Conservation (phyloP, 2,113 vertebrate species). For the Australoheros scitulus region DNA sequence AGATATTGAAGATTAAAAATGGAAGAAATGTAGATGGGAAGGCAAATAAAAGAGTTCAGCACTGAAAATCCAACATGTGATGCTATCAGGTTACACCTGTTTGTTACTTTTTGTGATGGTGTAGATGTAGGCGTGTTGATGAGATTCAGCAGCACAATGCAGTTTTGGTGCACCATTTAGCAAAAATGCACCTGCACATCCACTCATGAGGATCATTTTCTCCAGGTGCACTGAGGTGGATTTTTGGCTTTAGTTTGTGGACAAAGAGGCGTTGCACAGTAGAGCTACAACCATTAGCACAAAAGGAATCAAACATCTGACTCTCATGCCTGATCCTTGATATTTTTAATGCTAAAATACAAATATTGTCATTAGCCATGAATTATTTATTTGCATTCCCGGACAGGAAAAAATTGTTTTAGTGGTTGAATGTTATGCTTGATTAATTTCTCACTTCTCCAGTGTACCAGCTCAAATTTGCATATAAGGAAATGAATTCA, state of each 20-base stretch:
- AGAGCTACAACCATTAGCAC: neutral
- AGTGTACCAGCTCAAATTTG: neutral
- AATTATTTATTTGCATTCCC: neutral
- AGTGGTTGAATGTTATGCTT: neutral
- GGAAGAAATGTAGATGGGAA: neutral
- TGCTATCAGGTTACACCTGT: constrained; percentile 9
- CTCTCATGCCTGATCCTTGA: neutral
- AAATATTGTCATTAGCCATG: neutral
- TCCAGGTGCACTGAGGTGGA: neutral
- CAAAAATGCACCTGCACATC: neutral
- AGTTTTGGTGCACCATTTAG: neutral
- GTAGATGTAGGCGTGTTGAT: neutral
- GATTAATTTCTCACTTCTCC: neutral
- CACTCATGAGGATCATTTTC: neutral
- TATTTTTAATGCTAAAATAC: neutral
- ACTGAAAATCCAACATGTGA: neutral
- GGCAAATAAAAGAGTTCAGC: neutral
- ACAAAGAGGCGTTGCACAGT: neutral
- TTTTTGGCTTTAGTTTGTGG: neutral
- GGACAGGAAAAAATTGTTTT: neutral
- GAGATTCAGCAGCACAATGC: constrained; percentile 1
- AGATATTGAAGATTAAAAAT: neutral
- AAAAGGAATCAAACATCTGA: neutral
- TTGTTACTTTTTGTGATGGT: neutral
- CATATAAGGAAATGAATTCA: neutral